Percentiles rank a stretch among this genome's conserved stretches.
phyloP scores from a whole-genome alignment of 1,140 invertebrate genomes.

The Tenebrio molitor region DNA sequence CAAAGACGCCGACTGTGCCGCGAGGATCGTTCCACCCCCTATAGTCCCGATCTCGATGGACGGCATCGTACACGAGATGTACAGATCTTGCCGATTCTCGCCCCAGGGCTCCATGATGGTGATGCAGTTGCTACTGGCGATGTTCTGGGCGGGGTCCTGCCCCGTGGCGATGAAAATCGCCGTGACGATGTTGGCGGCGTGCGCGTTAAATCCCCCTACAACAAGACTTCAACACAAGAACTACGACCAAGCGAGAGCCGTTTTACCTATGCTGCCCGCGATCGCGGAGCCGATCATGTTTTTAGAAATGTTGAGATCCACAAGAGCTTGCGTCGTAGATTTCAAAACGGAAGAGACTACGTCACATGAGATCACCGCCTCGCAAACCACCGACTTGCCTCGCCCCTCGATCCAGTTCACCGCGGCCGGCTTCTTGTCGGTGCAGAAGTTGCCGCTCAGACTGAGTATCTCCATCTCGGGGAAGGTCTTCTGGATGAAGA shows the following conservation, averaged over 20 bases:
- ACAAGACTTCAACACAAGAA: conserved; percentile 40
- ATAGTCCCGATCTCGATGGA: conserved; percentile 97
- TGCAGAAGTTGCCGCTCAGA: conserved; percentile 96
- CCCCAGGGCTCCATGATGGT: conserved; percentile 92
- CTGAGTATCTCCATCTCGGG: conserved; percentile 93
- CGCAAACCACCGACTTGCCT: conserved; percentile 96
- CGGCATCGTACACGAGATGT: conserved; percentile 97
- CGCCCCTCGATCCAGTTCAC: conserved; percentile 98
- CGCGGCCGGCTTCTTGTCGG: conserved; percentile 96
- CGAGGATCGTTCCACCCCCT: conserved; percentile 97
- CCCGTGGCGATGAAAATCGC: conserved; percentile 98
- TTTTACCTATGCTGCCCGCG: conserved; percentile 86
- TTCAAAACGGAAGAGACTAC: conserved; percentile 84
- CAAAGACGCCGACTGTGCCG: conserved; percentile 91
- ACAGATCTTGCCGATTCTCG: conserved; percentile 84
- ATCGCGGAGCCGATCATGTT: conserved; percentile 95
- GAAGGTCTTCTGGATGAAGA: conserved; percentile 79
- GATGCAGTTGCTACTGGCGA: conserved; percentile 96
- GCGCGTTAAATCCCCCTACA: conserved; percentile 92
- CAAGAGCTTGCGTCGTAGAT: conserved; percentile 86
- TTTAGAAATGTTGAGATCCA: conserved; percentile 93
- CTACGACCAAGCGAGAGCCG: not conserved
- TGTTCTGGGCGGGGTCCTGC: conserved; percentile 98
- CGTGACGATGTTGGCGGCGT: conserved; percentile 98
- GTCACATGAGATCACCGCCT: conserved; percentile 85